phyloP scores from a whole-genome alignment of 2,797 vertebrate genomes.

The Hyperoplus immaculatus region DNA sequence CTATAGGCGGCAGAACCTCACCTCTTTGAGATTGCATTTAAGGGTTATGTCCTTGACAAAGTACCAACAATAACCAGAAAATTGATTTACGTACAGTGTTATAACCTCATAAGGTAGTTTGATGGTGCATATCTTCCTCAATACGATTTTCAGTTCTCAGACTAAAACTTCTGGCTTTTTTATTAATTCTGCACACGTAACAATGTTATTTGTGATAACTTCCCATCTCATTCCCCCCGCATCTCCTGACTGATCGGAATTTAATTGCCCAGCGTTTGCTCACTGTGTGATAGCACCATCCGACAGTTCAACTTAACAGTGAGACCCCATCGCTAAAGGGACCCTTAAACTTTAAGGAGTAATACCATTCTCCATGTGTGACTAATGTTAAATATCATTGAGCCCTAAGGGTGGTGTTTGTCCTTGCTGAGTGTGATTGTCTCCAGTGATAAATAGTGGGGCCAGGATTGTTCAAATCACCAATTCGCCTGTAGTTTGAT shows the following conservation, averaged over 20 bases:
- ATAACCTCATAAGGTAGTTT: constrained; percentile 29
- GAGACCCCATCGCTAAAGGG: constrained; percentile 28
- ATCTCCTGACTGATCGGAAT: constrained; percentile 40
- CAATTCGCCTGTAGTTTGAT: neutral
- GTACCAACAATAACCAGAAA: constrained; percentile 29
- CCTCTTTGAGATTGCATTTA: constrained; percentile 26
- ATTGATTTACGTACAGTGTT: constrained; percentile 29
- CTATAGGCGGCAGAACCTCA: constrained; percentile 7
- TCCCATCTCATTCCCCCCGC: constrained; percentile 2
- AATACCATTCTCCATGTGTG: constrained; percentile 1
- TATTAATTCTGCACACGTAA: neutral
- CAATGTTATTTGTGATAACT: constrained; percentile 20
- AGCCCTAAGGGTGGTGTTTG: constrained; percentile 10
- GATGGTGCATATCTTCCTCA: constrained; percentile 3
- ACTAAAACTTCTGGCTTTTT: constrained; percentile 1
- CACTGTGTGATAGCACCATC: constrained; percentile 11
- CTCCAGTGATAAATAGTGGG: neutral
- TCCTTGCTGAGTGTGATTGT: constrained; percentile 42
- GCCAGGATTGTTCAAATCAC: neutral
- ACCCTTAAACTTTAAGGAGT: constrained; percentile 46
- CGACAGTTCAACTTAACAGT: neutral
- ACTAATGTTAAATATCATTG: constrained; percentile 21
- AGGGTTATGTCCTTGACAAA: constrained; percentile 50
- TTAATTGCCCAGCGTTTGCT: constrained; percentile 44
- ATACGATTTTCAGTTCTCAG: neutral